phyloP scores from a whole-genome alignment of 2,888 invertebrate genomes.

The Rotaria macrura region DNA sequence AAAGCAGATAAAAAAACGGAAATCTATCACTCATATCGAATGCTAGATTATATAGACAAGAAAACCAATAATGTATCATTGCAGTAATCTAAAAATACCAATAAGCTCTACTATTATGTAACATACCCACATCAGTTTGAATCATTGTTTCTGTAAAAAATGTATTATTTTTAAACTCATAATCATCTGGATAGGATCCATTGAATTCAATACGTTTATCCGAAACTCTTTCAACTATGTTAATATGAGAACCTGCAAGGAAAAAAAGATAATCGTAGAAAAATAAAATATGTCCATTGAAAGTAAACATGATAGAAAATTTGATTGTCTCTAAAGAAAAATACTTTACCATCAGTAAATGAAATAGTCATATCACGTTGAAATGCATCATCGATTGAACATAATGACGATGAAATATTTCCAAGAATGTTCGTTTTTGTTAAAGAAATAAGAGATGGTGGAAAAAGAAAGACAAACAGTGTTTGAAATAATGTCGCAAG shows the following conservation, averaged over 20 bases:
- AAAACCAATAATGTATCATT: too few relatives aligned
- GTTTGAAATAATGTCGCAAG: background rate
- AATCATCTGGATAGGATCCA: background rate
- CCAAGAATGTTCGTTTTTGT: background rate
- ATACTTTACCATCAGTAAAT: background rate
- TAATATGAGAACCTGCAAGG: background rate
- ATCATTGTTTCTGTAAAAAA: background rate
- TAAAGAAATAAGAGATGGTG: background rate
- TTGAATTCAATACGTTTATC: background rate
- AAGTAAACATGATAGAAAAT: too few relatives aligned
- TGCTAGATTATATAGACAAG: background rate
- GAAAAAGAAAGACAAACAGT: background rate
- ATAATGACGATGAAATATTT: background rate
- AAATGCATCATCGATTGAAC: background rate
- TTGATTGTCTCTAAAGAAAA: background rate
- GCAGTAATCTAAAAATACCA: background rate
- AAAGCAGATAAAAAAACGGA: background rate
- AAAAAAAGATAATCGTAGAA: background rate
- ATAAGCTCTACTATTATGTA: background rate
- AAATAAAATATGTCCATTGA: background rate
- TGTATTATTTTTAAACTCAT: background rate
- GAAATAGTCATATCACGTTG: background rate
- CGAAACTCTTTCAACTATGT: background rate
- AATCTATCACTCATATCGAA: background rate
- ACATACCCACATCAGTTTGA: background rate